Conservation (phyloP, 1,140 invertebrate genomes). For the Drosophila orosa region DNA sequence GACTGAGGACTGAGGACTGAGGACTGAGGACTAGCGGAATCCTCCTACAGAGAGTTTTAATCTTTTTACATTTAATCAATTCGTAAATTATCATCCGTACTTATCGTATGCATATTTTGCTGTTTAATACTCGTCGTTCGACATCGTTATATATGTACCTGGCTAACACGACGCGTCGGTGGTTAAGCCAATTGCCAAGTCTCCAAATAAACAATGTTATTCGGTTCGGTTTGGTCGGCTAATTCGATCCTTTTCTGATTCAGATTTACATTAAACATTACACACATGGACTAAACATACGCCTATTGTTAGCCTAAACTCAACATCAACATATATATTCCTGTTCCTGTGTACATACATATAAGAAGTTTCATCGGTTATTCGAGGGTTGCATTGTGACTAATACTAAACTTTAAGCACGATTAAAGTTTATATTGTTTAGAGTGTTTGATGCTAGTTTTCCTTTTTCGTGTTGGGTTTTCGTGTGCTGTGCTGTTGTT, state of each 20-base stretch:
- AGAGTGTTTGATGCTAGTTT: conserved; percentile 41
- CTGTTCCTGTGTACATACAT: conserved; percentile 50
- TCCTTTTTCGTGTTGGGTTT: conserved; percentile 11
- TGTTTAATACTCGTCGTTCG: conserved; percentile 66
- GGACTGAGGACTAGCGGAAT: conserved; percentile 32
- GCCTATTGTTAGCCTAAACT: conserved; percentile 69
- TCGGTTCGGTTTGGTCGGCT: conserved; percentile 18
- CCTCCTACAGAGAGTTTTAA: conserved; percentile 37
- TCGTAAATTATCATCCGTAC: conserved; percentile 54
- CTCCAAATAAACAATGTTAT: conserved; percentile 1
- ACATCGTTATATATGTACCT: conserved; percentile 56
- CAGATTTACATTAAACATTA: conserved; percentile 60
- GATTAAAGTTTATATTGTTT: conserved; percentile 75
- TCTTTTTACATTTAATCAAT: conserved; percentile 74
- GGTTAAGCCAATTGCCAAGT: conserved; percentile 36
- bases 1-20: no score
- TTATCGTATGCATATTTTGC: conserved; percentile 64
- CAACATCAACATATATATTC: conserved; percentile 70
- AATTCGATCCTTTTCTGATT: conserved; percentile 18
- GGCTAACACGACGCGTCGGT: conserved; percentile 40
- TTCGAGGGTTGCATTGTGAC: conserved; percentile 48
- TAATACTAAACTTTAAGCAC: conserved; percentile 76
- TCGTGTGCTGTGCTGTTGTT: conserved; percentile 46
- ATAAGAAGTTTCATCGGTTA: conserved; percentile 39
- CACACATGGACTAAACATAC: conserved; percentile 72